Evolutionary conservation across 2,797 vertebrate species (phyloP).

Genomic region (Dendrocincla fuliginosa): DNA sequence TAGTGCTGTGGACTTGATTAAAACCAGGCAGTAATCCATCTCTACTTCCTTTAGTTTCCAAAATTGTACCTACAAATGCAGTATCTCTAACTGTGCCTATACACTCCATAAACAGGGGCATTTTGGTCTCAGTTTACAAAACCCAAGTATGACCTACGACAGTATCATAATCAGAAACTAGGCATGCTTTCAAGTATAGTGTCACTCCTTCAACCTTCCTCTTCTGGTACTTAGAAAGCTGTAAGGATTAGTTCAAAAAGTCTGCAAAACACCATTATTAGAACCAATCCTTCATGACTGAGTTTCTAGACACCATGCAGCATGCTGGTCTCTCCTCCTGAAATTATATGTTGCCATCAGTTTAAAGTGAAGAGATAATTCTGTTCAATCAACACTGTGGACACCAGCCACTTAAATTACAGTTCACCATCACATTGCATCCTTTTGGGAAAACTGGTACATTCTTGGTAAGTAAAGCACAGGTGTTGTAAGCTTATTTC

Average conservation of each 20-base stretch:
- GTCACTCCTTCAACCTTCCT: neutral
- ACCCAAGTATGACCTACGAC: neutral
- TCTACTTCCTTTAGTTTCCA: neutral
- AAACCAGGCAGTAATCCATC: neutral
- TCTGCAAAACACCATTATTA: neutral
- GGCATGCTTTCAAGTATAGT: neutral
- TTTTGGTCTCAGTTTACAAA: neutral
- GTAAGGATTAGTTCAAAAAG: neutral
- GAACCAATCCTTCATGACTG: neutral
- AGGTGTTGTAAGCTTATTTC: neutral
- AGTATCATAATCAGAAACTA: neutral
- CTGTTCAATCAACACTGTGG: neutral
- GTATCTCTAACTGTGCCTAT: neutral
- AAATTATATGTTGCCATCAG: neutral
- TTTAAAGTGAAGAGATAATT: neutral
- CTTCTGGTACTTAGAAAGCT: neutral
- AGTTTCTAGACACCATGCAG: neutral
- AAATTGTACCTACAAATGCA: neutral
- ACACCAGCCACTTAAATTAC: neutral
- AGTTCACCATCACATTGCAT: neutral
- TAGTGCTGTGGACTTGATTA: neutral
- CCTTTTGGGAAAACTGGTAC: neutral
- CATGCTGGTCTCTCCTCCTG: neutral
- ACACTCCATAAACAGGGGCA: neutral
- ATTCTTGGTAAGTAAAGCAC: neutral